Base-by-base conservation (phyloP, 2,797 vertebrate species). In the Sphaeramia orbicularis region DNA sequence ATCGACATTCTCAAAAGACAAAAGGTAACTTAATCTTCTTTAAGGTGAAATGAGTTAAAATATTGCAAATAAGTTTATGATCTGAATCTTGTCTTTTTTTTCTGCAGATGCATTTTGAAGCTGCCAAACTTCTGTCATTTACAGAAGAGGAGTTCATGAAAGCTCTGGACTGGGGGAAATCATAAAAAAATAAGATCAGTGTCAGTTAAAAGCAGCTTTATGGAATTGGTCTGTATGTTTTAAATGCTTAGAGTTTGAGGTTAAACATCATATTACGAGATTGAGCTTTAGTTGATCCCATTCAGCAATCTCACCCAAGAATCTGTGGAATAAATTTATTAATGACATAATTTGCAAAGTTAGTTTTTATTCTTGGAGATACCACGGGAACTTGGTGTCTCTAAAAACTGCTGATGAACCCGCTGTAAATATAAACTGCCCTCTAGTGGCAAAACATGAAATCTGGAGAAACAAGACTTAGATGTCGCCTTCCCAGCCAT, bases 131-230 rank as follows among this genome's bases (percentile, higher is more conserved):
- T 95, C 91, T 99, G 59, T 97, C 96, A n/a, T 99, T 99, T 72
- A 97, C 96, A 2, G 97, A 99, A 89, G 97, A 97, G 0, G 97
- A 99, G 84, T 99, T 99, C 79, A 94, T 96, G 93, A 98, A 96
- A 89, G 95, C 96, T 72, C 91, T 99, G 11, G 96, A 99, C 70
- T 99, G 96, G 96, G 95, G 93, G 65, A 95, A 92, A 67, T 76
- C 89, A 0, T 95, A 87, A 80, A 71, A 2, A 32, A 32, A 32
- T 32, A 9, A 32, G 30, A 32, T 7, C 7, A 62, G 27, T 40
- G 10, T 21, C 15, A 9, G 1, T 36, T n/a, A 18, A 13, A 24
- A 2, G 32, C 64, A 36, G 4, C 12, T 10, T 0, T 2, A 19
- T n/a, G 10, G 10, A 47, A 49, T 50, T 49, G 7, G 12, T 32